These are phyloP conservation scores for Pantala flavescens DNA, from an alignment of 1,140 invertebrate genomes.

Conservation along the genomic window DNA sequence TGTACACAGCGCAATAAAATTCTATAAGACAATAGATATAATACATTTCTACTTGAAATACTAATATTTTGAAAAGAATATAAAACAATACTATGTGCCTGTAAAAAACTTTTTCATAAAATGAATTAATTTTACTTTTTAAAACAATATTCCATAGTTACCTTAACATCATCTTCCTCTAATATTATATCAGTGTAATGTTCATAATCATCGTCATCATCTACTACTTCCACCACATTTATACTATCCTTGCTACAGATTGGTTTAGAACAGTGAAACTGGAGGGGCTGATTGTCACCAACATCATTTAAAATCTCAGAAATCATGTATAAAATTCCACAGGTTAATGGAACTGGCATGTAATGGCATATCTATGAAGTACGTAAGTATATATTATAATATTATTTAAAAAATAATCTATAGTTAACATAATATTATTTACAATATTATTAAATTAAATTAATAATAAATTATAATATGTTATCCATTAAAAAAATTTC, in stretches of 20 bases:
- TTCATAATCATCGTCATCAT: slow-evolving; percentile 34
- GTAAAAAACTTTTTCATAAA: too few relatives aligned
- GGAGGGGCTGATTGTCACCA: slow-evolving; percentile 22
- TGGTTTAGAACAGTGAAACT: slow-evolving; percentile 20
- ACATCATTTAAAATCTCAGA: slow-evolving; percentile 42
- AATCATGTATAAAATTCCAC: slow-evolving; percentile 67
- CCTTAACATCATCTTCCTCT: slow-evolving; percentile 20
- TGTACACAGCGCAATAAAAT: too few relatives aligned
- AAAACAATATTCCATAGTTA: too few relatives aligned
- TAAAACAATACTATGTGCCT: too few relatives aligned
- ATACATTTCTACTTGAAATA: too few relatives aligned
- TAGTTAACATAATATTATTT: too few relatives aligned
- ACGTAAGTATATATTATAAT: too few relatives aligned
- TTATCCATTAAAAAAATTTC: slow-evolving; percentile 24
- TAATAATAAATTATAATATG: slow-evolving; percentile 30
- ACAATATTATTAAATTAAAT: too few relatives aligned
- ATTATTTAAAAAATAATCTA: too few relatives aligned
- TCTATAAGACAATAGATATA: too few relatives aligned
- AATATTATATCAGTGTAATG: slow-evolving; percentile 29
- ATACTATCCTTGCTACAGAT: slow-evolving; percentile 14
- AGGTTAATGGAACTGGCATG: slow-evolving; percentile 50
- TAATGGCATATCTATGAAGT: slow-evolving; percentile 37
- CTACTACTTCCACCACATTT: slow-evolving; percentile 12
- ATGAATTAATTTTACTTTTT: too few relatives aligned
- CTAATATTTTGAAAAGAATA: too few relatives aligned